Percentiles rank a stretch among this genome's conserved stretches.
Conservation (phyloP, 2,797 vertebrate species). For the Heteromormyrus szaboi region DNA sequence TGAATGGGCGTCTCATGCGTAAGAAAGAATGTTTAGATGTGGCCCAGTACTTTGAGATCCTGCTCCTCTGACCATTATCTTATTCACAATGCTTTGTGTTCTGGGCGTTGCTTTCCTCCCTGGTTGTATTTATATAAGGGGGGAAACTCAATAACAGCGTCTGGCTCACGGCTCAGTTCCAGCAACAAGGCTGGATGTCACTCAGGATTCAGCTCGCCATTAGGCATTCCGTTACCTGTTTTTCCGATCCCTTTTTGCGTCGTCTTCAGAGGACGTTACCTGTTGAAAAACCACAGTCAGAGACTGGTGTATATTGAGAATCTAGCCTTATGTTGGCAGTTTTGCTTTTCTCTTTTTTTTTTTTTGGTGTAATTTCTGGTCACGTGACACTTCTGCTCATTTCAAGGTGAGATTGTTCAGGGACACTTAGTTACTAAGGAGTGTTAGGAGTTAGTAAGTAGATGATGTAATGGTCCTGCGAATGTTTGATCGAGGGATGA, state of each 20-base stretch:
- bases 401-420: constrained; percentile 29
- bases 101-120: not conserved
- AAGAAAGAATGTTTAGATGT: not conserved
- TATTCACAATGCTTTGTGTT: constrained; percentile 6
- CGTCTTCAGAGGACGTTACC: constrained; percentile 9
- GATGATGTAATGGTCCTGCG: constrained; percentile 15
- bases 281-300: not conserved
- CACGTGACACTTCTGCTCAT: constrained; percentile 30
- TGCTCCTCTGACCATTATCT: not conserved
- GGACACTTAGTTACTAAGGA: constrained; percentile 27
- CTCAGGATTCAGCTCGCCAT: constrained; percentile 13
- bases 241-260: not conserved
- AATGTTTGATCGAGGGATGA: not conserved
- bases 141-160: not conserved
- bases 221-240: constrained; percentile 12
- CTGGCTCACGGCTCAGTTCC: not conserved
- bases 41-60: not conserved
- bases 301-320: not conserved
- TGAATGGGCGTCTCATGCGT: not conserved
- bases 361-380: constrained; percentile 23
- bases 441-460: constrained; percentile 29
- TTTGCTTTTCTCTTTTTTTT: constrained; percentile 25
- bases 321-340: constrained; percentile 24
- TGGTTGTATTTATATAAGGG: not conserved
- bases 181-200: not conserved